phyloP scores from a whole-genome alignment of 2,888 invertebrate genomes.

The Drosophila silvestris region DNA sequence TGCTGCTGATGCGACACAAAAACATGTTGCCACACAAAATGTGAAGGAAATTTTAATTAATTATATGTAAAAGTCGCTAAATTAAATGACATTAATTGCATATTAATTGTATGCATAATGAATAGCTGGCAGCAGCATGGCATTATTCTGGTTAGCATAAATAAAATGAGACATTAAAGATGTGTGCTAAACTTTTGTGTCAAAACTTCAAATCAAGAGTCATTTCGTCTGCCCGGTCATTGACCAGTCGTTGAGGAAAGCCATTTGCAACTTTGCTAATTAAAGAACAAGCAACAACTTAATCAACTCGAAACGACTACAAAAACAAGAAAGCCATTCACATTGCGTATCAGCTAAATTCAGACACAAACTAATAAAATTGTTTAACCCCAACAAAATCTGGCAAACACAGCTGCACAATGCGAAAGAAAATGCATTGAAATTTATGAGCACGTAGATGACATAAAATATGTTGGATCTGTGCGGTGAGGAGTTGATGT shows the following conservation, averaged over 20 bases:
- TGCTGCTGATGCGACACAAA: constrained; percentile 76
- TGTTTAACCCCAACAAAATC: constrained; percentile 45
- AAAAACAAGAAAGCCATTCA: constrained; percentile 13
- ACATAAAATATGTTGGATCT: constrained; percentile 58
- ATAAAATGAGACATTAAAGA: not conserved
- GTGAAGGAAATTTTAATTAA: constrained; percentile 64
- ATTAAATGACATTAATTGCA: constrained; percentile 69
- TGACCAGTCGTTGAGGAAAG: constrained; percentile 38
- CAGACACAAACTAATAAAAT: constrained; percentile 53
- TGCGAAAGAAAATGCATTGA: constrained; percentile 46
- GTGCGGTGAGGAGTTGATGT: not conserved
- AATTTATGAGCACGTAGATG: constrained; percentile 73
- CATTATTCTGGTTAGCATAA: not conserved
- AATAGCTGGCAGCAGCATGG: constrained; percentile 17
- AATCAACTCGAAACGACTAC: constrained; percentile 49
- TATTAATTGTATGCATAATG: constrained; percentile 65
- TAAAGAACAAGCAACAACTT: constrained; percentile 57
- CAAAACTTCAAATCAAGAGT: constrained; percentile 7
- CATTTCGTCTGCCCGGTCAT: constrained; percentile 32
- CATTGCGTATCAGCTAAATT: constrained; percentile 18
- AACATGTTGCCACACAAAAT: constrained; percentile 69
- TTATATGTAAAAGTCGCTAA: constrained; percentile 56
- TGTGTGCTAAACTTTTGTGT: not conserved
- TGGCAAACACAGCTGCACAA: constrained; percentile 25
- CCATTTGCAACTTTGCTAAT: constrained; percentile 68